These are phyloP conservation scores for Neosalanx taihuensis DNA, from an alignment of 2,797 vertebrate species.

Conservation along the genomic window DNA sequence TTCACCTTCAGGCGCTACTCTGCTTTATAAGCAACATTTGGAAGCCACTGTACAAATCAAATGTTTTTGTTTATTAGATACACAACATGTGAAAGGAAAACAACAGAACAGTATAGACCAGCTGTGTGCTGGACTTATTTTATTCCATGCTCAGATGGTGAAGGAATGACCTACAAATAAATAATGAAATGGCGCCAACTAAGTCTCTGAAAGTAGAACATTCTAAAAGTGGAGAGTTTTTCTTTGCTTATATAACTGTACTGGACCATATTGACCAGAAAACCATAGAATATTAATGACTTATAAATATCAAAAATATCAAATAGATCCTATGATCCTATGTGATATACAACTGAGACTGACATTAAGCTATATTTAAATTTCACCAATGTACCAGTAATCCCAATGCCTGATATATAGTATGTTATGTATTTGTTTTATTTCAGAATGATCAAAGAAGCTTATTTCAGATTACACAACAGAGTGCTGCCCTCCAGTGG, in stretches of 20 bases:
- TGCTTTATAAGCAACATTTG: background rate
- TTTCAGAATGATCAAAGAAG: background rate
- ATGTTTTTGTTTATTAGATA: background rate
- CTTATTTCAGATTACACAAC: background rate
- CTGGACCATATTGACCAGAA: conserved; percentile 30
- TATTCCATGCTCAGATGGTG: conserved; percentile 30
- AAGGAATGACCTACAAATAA: conserved; percentile 52
- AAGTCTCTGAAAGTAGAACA: conserved; percentile 48
- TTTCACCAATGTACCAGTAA: no score
- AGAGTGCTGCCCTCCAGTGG: conserved; percentile 23
- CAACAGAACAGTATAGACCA: background rate
- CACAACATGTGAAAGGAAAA: conserved; percentile 1
- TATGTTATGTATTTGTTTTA: background rate
- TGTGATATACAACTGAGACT: background rate
- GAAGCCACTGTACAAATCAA: background rate
- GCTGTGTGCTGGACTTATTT: conserved; percentile 13
- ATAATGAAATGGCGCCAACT: conserved; percentile 48
- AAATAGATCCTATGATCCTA: no score
- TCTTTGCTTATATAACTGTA: conserved; percentile 43
- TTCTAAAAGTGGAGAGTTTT: conserved; percentile 42
- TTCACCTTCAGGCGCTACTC: background rate
- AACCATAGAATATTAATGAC: conserved; percentile 27
- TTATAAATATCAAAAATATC: background rate
- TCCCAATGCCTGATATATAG: background rate
- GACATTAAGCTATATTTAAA: background rate